Evolutionary conservation across 1,140 invertebrate genomes (phyloP).

Genomic region (Trachymyrmex cornetzi): DNA sequence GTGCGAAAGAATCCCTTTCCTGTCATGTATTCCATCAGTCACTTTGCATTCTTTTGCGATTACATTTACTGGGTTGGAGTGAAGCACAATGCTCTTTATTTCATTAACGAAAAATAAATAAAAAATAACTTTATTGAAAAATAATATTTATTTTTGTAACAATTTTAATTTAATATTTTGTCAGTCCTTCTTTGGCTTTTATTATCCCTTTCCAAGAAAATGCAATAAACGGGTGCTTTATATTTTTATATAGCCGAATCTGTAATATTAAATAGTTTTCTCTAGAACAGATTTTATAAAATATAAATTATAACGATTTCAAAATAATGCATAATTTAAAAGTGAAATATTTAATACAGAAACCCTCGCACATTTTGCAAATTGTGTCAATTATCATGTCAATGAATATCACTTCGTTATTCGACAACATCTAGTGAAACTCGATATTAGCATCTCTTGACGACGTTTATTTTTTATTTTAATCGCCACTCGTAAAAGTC

Average conservation of each 20-base stretch:
- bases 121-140: no score
- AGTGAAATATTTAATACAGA: background rate
- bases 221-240: no score
- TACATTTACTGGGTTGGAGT: conserved; percentile 21
- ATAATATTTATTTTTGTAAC: no score
- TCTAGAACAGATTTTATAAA: background rate
- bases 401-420: background rate
- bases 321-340: background rate
- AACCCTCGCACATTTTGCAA: background rate
- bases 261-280: background rate
- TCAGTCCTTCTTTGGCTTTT: background rate
- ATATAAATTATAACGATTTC: background rate
- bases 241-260: no score
- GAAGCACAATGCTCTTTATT: conserved; percentile 4
- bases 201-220: no score
- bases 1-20: conserved; percentile 38
- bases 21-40: conserved; percentile 2
- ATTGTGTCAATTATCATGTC: background rate
- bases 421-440: background rate
- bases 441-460: background rate
- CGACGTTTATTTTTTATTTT: conserved; percentile 25
- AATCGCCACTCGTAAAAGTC: conserved; percentile 18
- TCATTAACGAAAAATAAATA: background rate
- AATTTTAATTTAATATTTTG: no score
- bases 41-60: conserved; percentile 50